Evolutionary conservation across 1,140 invertebrate genomes (phyloP), one percentile per base, ranked within the genome.

Genomic region (Stratiolaelaps scimitus): DNA sequence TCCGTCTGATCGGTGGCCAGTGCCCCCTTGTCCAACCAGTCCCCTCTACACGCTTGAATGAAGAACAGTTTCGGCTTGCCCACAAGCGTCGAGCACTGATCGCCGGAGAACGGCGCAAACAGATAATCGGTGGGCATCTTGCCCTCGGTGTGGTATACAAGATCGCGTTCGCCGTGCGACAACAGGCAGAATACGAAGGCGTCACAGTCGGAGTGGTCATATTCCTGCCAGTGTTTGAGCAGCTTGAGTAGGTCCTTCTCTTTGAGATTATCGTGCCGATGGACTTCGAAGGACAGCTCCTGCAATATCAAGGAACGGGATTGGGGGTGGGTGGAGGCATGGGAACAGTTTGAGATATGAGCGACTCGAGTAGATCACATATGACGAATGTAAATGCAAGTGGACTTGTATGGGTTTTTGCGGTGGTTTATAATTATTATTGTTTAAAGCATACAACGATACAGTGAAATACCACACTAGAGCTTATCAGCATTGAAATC

Each of bases 61-160:
- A 94, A 91, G 74, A 92, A 92, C 53, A 94, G 67, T 75, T 94
- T 94, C 10, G 90, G 90, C 76, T 93, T 93, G 17, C 92, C 92
- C 70, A 88, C 88, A 46, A 97, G 77, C 65, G 84, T 81, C 23
- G 83, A 83, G 72, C 91, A 94, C 68, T 82, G 85, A 73, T 92
- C 84, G 13, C 87, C 85, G 46, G 89, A 89, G 72, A 96, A 95
- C 67, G 83, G 81, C 44, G 82, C 80, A 83, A 89, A 90, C 43
- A 98, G 78, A 66, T 80, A 78, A 47, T 92, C 85, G 17, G 77
- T 71, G n/a, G 69, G 13, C 26, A 71, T 67, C 26, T 72, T 68
- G 19, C 67, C 68, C 15, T 34, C 34, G 15, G 53, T 60, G 53
- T 60, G 53, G 23, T 60, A 60, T 15, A 60, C 34, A 15, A 60